A percentile compares a stretch with the other conserved stretches of the same genome.
phyloP scores from a whole-genome alignment of 1,140 invertebrate species.

The Pseudobourletiella spinata region DNA sequence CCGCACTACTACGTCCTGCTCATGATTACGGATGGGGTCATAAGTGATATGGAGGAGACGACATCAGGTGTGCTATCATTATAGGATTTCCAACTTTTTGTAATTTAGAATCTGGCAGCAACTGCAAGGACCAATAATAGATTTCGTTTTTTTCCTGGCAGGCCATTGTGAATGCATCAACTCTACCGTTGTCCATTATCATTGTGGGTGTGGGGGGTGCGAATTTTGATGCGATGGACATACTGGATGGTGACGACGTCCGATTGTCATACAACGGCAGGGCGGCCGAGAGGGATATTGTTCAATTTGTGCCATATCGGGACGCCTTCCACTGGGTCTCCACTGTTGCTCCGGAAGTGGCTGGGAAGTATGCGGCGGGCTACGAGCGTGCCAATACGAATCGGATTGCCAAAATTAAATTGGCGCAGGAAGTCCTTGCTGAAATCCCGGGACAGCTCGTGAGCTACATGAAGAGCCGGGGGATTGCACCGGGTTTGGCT shows the following conservation, averaged over 20 bases:
- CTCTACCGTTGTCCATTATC: conserved; percentile 48
- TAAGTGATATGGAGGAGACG: conserved; percentile 56
- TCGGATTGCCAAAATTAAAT: conserved; percentile 29
- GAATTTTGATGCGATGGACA: conserved; percentile 43
- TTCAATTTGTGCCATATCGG: conserved; percentile 37
- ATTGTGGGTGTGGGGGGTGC: conserved; percentile 51
- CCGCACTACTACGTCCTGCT: conserved; percentile 55
- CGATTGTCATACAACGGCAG: conserved; percentile 38
- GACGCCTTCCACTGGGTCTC: conserved; percentile 27
- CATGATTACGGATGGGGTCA: conserved; percentile 59
- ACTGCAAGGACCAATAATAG: not conserved
- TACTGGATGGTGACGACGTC: conserved; percentile 42
- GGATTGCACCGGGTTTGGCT: conserved; percentile 47
- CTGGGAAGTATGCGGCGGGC: conserved; percentile 26
- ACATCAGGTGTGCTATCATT: conserved; percentile 35
- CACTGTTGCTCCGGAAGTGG: conserved; percentile 14
- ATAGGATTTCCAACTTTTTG: not conserved
- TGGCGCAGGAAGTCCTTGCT: conserved; percentile 54
- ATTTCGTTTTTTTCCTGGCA: conserved; percentile 27
- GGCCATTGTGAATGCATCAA: conserved; percentile 48
- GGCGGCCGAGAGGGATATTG: conserved; percentile 41
- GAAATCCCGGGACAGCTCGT: conserved; percentile 54
- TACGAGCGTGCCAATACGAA: conserved; percentile 15
- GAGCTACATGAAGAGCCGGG: conserved; percentile 50
- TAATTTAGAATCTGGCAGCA: not conserved